Conservation (phyloP, 2,797 vertebrate genomes). For the Hypotaenidia philippensis region DNA sequence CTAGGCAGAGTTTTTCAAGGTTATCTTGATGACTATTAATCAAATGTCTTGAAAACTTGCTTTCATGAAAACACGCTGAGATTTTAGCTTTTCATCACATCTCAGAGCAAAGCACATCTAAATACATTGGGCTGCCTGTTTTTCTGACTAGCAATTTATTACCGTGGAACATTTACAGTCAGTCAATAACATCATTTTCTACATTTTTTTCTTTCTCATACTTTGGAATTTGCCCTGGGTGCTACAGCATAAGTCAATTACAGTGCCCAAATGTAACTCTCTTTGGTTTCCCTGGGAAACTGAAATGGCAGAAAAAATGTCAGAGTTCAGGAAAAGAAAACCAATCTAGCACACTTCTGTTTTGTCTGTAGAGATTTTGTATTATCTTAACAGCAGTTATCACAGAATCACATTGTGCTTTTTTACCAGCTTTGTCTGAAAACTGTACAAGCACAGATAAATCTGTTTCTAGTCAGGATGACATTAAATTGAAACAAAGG, state of each 20-base stretch:
- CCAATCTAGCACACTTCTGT: constrained; percentile 28
- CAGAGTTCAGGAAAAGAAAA: constrained; percentile 62
- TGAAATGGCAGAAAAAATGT: constrained; percentile 60
- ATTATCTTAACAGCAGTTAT: constrained; percentile 58
- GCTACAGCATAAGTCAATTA: constrained; percentile 57
- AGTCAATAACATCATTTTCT: constrained; percentile 48
- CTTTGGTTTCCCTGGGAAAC: constrained; percentile 50
- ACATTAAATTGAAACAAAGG: constrained; percentile 25
- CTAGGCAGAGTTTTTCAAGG: neutral
- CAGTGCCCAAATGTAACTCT: constrained; percentile 29
- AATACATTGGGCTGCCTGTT: neutral
- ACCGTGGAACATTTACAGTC: neutral
- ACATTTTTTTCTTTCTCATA: neutral
- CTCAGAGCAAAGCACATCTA: neutral
- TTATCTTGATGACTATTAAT: neutral
- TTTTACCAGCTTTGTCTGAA: constrained; percentile 32
- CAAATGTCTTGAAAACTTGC: neutral
- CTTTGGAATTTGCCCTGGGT: constrained; percentile 54
- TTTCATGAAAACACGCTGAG: neutral
- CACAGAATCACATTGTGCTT: constrained; percentile 31
- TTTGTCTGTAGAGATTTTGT: constrained; percentile 33
- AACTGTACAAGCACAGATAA: constrained; percentile 25
- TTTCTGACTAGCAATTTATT: constrained; percentile 38
- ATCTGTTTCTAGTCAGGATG: constrained; percentile 2
- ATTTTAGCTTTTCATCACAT: constrained; percentile 6